A percentile compares a stretch with the other conserved stretches of the same genome.
Conservation (phyloP, 2,888 invertebrate genomes). For the Campoplex nolae region DNA sequence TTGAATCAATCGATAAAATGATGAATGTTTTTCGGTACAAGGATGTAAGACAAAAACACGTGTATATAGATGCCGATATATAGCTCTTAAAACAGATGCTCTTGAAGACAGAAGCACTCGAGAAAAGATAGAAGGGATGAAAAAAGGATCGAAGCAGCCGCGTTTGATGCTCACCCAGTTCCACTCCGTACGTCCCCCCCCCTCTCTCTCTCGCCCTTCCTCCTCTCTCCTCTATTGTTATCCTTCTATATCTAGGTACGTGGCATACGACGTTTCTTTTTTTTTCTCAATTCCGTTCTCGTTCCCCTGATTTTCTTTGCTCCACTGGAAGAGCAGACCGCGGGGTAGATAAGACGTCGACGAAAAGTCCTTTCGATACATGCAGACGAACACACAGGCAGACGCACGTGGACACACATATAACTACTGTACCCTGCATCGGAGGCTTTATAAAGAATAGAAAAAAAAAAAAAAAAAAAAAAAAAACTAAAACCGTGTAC, state of each 20-base stretch:
- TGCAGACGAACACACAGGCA: not conserved
- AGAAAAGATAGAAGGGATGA: constrained; percentile 54
- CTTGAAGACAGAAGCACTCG: constrained; percentile 33
- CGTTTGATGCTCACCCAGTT: constrained; percentile 63
- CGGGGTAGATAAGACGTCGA: constrained; percentile 50
- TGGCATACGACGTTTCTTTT: constrained; percentile 57
- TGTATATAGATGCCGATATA: not conserved
- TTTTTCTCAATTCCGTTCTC: constrained; percentile 2
- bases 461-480: constrained; percentile 4
- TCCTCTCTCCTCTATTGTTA: constrained; percentile 29
- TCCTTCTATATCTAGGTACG: constrained; percentile 63
- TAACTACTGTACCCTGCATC: not conserved
- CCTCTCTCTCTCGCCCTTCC: not conserved
- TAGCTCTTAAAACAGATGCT: constrained; percentile 43
- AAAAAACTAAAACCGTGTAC: not conserved
- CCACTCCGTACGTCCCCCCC: constrained; percentile 39
- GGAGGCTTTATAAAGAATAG: not conserved
- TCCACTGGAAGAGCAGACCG: constrained; percentile 49
- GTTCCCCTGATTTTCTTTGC: constrained; percentile 40
- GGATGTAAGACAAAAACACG: not conserved
- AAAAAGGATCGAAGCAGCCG: constrained; percentile 40
- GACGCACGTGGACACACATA: not conserved
- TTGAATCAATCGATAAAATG: constrained; percentile 10
- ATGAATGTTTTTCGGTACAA: not conserved
- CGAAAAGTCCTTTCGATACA: constrained; percentile 35